Base-by-base conservation (phyloP, 2,888 invertebrate species). In the Malthinus seriepunctatus region DNA sequence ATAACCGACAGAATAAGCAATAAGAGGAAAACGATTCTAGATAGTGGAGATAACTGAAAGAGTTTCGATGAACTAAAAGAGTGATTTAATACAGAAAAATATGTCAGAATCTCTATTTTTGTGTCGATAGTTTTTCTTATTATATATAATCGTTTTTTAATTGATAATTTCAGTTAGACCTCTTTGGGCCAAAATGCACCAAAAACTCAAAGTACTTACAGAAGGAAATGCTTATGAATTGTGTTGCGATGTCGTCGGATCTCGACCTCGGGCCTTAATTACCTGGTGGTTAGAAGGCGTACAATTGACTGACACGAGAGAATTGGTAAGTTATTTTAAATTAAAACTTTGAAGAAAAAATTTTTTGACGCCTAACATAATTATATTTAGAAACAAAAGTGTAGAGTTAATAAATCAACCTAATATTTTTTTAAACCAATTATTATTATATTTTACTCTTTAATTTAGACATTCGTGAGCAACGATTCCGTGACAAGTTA, bases 1-100 rank as follows among this genome's bases (percentile, higher is more conserved):
- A 75, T 75, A 75, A 74, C 70, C 71, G 66, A 71, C 69, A 67
- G 71, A 72, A 70, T 71, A 72, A 70, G 72, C 71, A 72, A 72
- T 73, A 73, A 73, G 70, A 70, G 62, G 66, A 63, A 67, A 67
- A 69, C 67, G 69, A 66, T 68, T 64, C 63, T 62, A 61, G 56
- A 56, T 62, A 58, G 42, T 47, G 53, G 50, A 49, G 53, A 59
- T 63, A 63, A 63, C 53, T 53, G 56, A 62, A 57, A 59, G 56
- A 51, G 60, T 50, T 46, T 38, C 53, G 51, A 63, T 56, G 57
- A 62, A 63, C 56, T 52, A 50, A 57, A 55, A 54, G 57, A 61
- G 56, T 58, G 60, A 51, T 55, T 60, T 54, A 54, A 42, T 42
- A 42, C 14, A 42, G 15, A 15, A 48, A 42, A 55, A 55, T 51